Evolutionary conservation across 1,140 invertebrate genomes (phyloP).

Genomic region (Helicoverpa armigera): DNA sequence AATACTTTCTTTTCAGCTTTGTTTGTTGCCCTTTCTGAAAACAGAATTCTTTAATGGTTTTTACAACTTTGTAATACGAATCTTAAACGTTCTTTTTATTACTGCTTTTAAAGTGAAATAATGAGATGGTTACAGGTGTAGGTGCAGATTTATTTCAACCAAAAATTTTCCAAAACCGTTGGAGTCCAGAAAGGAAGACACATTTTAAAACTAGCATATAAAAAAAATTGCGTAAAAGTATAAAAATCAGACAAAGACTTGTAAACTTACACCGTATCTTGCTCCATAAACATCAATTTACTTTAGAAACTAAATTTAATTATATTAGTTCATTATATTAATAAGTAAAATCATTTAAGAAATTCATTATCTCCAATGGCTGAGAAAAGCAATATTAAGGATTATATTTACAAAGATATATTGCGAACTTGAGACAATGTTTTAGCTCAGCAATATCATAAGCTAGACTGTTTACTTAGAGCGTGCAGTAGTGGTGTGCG

Average conservation of each 20-base stretch:
- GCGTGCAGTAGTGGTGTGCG: slow-evolving; percentile 1
- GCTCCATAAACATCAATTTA: too few relatives aligned
- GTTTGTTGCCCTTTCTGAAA: slow-evolving; percentile 27
- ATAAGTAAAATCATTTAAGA: too few relatives aligned
- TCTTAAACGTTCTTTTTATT: neutral
- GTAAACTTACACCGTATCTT: too few relatives aligned
- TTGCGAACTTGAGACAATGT: neutral
- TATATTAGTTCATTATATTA: too few relatives aligned
- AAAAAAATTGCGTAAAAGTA: too few relatives aligned
- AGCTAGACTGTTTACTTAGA: slow-evolving; percentile 22
- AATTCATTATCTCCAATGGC: too few relatives aligned
- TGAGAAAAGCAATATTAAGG: too few relatives aligned
- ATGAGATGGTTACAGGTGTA: neutral
- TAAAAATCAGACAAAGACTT: too few relatives aligned
- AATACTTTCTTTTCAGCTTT: slow-evolving; percentile 36
- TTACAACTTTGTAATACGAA: neutral
- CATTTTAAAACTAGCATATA: too few relatives aligned
- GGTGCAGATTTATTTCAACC: too few relatives aligned
- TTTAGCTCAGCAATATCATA: slow-evolving; percentile 35
- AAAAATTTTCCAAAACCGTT: neutral
- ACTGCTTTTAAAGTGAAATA: neutral
- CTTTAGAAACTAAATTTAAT: too few relatives aligned
- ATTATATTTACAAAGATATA: neutral
- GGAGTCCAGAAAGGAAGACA: neutral
- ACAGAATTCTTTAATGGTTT: slow-evolving; percentile 17